phyloP scores from a whole-genome alignment of 2,797 vertebrate species.

The Sus cebifrons region DNA sequence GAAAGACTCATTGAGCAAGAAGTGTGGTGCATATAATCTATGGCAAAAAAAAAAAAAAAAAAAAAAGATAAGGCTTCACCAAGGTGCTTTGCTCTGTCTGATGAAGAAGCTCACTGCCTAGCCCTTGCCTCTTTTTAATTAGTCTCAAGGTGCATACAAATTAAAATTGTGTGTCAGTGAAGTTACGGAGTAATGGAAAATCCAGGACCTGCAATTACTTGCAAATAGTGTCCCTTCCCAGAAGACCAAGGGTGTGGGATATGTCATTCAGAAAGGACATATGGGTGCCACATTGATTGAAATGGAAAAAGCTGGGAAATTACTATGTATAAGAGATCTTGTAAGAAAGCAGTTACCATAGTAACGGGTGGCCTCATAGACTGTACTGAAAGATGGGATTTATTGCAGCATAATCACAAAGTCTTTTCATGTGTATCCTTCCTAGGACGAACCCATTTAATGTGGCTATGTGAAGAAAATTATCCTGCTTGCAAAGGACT shows the following conservation, averaged over 20 bases:
- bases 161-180: constrained; percentile 2
- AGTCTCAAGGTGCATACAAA: background rate
- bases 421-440: constrained; percentile 31
- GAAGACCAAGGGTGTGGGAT: background rate
- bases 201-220: background rate
- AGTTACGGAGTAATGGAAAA: constrained; percentile 13
- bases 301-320: constrained; percentile 74
- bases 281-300: background rate
- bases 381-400: constrained; percentile 3
- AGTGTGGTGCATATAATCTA: background rate
- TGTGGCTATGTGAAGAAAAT: constrained; percentile 14
- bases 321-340: constrained; percentile 74
- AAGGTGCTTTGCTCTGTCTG: background rate
- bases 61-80: background rate
- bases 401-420: constrained; percentile 44
- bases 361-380: constrained; percentile 85
- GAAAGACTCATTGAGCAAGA: background rate
- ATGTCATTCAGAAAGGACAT: background rate
- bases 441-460: background rate
- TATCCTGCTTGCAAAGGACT: constrained; percentile 34
- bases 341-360: constrained; percentile 87
- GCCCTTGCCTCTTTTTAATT: background rate
- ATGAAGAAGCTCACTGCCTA: background rate
- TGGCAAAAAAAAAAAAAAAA: background rate
- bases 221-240: background rate